Evolutionary conservation across 2,113 vertebrate genomes (phyloP), one percentile per base, ranked within the genome.

Genomic region (Gobiocypris rarus): DNA sequence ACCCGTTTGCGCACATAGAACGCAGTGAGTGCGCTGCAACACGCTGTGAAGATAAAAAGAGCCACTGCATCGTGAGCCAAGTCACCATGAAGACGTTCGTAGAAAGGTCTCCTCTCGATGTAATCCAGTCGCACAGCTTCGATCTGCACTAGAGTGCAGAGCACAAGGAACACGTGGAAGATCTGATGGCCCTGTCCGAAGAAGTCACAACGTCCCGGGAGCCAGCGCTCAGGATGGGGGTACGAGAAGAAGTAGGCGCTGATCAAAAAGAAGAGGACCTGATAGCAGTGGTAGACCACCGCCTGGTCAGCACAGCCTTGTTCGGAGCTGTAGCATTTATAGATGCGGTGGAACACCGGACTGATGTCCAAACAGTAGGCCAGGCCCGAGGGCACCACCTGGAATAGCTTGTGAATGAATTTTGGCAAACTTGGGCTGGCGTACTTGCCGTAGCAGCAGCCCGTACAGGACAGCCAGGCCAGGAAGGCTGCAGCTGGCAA

Each of bases 131-230:
- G 94, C 92, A 98, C 94, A 0, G 96, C 97, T 90, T 98, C 96
- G 1, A 99, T 93, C 95, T 99, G 97, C 43, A 94, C 94, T 90
- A 99, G 90, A 0, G 97, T 98, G 93, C 97, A 98, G 43, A 97
- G 92, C 28, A 97, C 95, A 91, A 99, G 91, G 78, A 95, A 96
- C 71, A 97, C 92, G 0, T 99, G 97, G 59, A 99, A 99, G 82
- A 98, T 94, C 92, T 99, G 97, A 89, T 99, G 97, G 90, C 97
- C 96, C 91, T 99, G 97, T 56, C 97, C 97, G 0, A 98, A 93
- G 83, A 98, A 93, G 84, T 99, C 96, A 74, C 97, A 99, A 85
- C 90, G 94, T 14, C 97, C 97, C 0, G 96, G 96, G 88, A 98
- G 95, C 95, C 95, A 96, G 83, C 97, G 95, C 93, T 99, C 97